Evolutionary conservation across 2,888 invertebrate species (phyloP).

Genomic region (Pemphredon lugubris): DNA sequence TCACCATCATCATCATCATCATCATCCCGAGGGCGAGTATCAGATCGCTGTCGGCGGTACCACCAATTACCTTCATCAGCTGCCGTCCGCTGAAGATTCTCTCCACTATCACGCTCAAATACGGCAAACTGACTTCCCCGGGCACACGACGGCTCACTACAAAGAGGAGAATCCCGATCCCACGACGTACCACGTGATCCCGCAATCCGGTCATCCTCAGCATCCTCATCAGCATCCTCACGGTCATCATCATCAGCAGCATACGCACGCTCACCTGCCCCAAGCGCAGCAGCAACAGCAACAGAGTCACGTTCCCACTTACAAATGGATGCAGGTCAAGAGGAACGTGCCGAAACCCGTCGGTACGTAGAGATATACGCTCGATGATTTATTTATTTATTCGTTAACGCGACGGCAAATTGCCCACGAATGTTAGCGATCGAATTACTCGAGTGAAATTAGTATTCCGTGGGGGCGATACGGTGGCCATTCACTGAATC

Average conservation of each 20-base stretch:
- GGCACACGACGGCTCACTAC: slow-evolving; percentile 82
- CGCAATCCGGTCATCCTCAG: slow-evolving; percentile 74
- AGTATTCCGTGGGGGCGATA: slow-evolving; percentile 52
- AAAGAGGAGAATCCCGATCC: slow-evolving; percentile 84
- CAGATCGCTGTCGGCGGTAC: slow-evolving; percentile 79
- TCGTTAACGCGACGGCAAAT: too few species aligned
- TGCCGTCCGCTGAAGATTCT: slow-evolving; percentile 63
- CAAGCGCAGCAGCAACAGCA: slow-evolving; percentile 77
- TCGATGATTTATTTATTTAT: too few species aligned
- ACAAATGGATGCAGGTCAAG: slow-evolving; percentile 99
- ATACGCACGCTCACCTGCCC: slow-evolving; percentile 74
- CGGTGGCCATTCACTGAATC: slow-evolving; percentile 44
- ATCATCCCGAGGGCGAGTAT: slow-evolving; percentile 83
- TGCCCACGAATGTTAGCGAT: too few species aligned
- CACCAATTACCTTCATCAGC: slow-evolving; percentile 75
- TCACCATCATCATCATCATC: slow-evolving; percentile 82
- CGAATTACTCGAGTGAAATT: slow-evolving; percentile 64
- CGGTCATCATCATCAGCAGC: slow-evolving; percentile 76
- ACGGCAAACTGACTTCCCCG: slow-evolving; percentile 83
- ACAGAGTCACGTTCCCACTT: slow-evolving; percentile 90
- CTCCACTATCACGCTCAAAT: slow-evolving; percentile 76
- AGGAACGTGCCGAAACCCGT: slow-evolving; percentile 96
- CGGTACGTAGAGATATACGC: slow-evolving; percentile 86
- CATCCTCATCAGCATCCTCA: slow-evolving; percentile 79
- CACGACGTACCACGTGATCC: slow-evolving; percentile 76